phyloP scores from a whole-genome alignment of 2,113 vertebrate species.

The Sylvicapra grimmia region DNA sequence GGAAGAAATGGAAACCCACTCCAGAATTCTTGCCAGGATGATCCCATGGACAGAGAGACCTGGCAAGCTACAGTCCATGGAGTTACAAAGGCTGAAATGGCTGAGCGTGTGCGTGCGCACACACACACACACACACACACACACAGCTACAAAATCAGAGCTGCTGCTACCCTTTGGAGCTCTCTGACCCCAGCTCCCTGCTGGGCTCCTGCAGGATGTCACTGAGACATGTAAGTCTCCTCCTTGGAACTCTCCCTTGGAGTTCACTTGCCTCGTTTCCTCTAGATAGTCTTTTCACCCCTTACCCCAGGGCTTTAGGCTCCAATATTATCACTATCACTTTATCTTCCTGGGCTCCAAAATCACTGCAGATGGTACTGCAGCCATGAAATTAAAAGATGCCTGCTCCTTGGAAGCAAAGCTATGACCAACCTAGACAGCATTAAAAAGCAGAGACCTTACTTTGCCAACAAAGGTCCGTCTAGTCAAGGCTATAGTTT shows the following conservation, averaged over 20 bases:
- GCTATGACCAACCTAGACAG: not conserved
- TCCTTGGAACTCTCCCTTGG: not conserved
- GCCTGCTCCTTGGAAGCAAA: not conserved
- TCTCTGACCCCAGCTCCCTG: not conserved
- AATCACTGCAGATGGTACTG: not conserved
- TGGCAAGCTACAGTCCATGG: not conserved
- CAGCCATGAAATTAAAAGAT: not conserved
- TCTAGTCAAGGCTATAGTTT: not conserved
- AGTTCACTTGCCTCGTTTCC: not conserved
- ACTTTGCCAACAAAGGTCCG: not conserved
- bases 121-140: not conserved
- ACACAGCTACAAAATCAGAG: not conserved
- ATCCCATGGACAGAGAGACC: not conserved
- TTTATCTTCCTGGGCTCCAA: not conserved
- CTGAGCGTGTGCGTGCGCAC: not conserved
- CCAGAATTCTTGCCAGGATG: not conserved
- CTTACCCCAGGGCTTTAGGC: not conserved
- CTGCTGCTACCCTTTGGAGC: not conserved
- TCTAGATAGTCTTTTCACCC: not conserved
- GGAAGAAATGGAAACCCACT: not conserved
- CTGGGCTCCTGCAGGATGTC: not conserved
- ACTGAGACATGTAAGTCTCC: accelerated
- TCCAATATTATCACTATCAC: not conserved
- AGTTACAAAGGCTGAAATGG: not conserved
- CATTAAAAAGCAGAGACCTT: not conserved